Base-by-base conservation (phyloP, 2,113 vertebrate species). In the Coturnix japonica region DNA sequence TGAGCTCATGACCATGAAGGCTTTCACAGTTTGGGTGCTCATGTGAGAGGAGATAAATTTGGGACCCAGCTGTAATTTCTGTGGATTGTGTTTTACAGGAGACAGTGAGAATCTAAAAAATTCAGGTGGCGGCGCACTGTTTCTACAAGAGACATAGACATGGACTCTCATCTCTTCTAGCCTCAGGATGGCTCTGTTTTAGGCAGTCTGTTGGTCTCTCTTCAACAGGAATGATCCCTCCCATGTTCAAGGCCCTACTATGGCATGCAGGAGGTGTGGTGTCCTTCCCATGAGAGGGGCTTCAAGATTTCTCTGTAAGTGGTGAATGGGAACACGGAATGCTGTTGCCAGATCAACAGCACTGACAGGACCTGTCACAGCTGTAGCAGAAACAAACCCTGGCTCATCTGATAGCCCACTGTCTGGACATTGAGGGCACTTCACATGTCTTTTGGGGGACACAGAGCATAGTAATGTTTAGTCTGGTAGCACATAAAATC, bases 41-140 rank as follows among this genome's bases (percentile, higher is more conserved):
- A 85, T 0, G 0, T 87, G 63, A 93, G 59, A 18, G 9, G 85
- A 65, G 84, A 89, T 60, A 87, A 91, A 91, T 87, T 85, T 85
- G 91, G 69, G 54, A 57, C 53, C 26, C 41, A 87, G 78, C 49
- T 61, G 59, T 73, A 85, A 30, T 70, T 92, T 92, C 49, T 69
- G 41, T 37, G 44, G 66, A 72, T 26, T 81, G 35, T 81, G 37
- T 76, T 93, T 81, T 76, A 49, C 41, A 49, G 16, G 23, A 84
- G 35, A 69, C 16, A 77, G 19, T 23, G 54, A 70, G 61, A 15
- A 90, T 44, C 47, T 92, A 61, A 80, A 87, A 70, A 81, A 89
- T 71, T 1, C 9, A 65, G 44, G 18, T 41, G 89, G n/a, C 31
- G 9, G 17, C 47, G 73, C 39, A 77, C 35, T 39, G 11, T 79